A percentile compares a stretch with the other conserved stretches of the same genome.
Evolutionary conservation across 2,888 invertebrate genomes (phyloP).

Genomic region (Venusia cambrica): DNA sequence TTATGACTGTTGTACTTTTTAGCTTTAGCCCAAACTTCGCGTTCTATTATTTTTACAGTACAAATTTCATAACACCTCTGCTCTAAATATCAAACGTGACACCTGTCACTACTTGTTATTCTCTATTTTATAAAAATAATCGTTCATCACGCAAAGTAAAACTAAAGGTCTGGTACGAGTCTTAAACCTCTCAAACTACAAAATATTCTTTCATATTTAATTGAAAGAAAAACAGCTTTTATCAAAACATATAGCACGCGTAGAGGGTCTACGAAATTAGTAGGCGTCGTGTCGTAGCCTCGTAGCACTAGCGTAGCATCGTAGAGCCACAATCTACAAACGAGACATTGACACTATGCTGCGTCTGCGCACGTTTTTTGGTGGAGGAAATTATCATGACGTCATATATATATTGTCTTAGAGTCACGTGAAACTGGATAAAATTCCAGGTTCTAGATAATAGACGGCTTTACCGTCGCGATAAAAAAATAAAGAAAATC

Average conservation of each 20-base stretch:
- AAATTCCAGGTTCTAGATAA: too few species aligned
- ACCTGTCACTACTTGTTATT: slow-evolving; percentile 18
- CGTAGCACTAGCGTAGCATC: slow-evolving; percentile 9
- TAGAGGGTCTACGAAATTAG: slow-evolving; percentile 14
- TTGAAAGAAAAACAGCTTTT: not conserved
- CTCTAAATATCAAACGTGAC: slow-evolving; percentile 19
- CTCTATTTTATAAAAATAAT: slow-evolving; percentile 20
- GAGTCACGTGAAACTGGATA: too few species aligned
- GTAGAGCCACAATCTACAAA: slow-evolving; percentile 13
- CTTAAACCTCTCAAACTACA: too few species aligned
- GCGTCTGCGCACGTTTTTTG: too few species aligned
- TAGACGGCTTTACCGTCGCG: too few species aligned
- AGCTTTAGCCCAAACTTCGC: not conserved
- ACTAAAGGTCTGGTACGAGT: too few species aligned
- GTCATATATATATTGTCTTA: too few species aligned
- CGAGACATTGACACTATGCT: slow-evolving; percentile 13
- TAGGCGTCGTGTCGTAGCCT: too few species aligned
- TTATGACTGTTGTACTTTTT: too few species aligned
- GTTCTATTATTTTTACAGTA: slow-evolving; percentile 4
- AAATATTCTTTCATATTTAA: not conserved
- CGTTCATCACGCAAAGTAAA: too few species aligned
- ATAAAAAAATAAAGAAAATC: too few species aligned
- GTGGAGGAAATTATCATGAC: too few species aligned
- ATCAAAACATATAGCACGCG: not conserved
- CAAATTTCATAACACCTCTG: slow-evolving; percentile 18